A percentile compares a stretch with the other conserved stretches of the same genome.
Evolutionary conservation across 2,888 invertebrate genomes (phyloP).

Genomic region (Noctua janthina): DNA sequence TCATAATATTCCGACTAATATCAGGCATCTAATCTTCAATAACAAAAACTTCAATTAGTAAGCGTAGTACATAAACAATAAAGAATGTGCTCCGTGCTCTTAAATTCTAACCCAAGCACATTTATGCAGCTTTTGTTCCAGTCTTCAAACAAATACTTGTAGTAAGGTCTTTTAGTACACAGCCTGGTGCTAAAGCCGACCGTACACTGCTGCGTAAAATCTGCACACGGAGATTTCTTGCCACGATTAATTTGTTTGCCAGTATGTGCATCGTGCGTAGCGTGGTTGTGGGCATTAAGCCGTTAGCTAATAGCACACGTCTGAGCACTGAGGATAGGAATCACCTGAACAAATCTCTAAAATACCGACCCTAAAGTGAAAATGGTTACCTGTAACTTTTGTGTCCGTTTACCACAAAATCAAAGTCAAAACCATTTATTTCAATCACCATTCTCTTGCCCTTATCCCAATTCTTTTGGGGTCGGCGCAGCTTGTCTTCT

Average conservation of each 20-base stretch:
- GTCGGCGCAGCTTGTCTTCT: no score
- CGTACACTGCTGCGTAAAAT: neutral
- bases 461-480: no score
- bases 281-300: no score
- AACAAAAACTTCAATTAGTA: neutral
- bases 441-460: no score
- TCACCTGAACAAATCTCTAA: no score
- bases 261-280: neutral
- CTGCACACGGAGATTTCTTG: neutral
- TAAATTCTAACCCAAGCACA: neutral
- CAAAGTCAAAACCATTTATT: no score
- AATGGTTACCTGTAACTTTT: no score
- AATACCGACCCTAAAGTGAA: no score
- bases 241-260: neutral
- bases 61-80: neutral
- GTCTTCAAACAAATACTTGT: conserved; percentile 20
- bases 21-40: neutral
- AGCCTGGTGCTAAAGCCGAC: conserved; percentile 2
- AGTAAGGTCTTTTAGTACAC: conserved; percentile 15
- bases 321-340: no score
- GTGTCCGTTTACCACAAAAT: no score
- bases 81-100: neutral
- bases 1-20: neutral
- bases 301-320: no score
- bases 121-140: neutral